Evolutionary conservation across 1,140 invertebrate genomes (phyloP).

Genomic region (Trigoniulus corallinus): DNA sequence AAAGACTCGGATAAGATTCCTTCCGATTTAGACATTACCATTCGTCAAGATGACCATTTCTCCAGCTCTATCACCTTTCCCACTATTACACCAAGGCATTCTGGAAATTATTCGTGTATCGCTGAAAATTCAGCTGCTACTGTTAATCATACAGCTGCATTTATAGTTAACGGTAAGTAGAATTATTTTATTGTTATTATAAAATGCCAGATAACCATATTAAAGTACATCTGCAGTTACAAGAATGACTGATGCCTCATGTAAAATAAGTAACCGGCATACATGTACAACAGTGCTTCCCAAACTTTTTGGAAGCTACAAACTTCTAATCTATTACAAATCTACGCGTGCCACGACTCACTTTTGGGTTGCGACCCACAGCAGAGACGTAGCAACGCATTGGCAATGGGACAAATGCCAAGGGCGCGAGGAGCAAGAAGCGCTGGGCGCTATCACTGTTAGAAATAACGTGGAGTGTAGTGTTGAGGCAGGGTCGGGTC

Average conservation of each 20-base stretch:
- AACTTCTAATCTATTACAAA: too few relatives aligned
- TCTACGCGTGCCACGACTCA: too few relatives aligned
- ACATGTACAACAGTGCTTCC: not conserved
- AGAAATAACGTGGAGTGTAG: too few relatives aligned
- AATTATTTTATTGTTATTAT: slow-evolving; percentile 25
- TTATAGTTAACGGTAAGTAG: slow-evolving; percentile 28
- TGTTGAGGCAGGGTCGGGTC: too few relatives aligned
- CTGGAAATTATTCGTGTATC: slow-evolving; percentile 22
- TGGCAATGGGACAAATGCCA: too few relatives aligned
- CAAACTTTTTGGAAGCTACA: not conserved
- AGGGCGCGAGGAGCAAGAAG: too few relatives aligned
- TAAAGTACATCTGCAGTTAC: not conserved
- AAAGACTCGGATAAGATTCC: slow-evolving; percentile 38
- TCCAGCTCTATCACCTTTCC: slow-evolving; percentile 24
- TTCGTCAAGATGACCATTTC: slow-evolving; percentile 45
- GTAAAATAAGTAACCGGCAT: not conserved
- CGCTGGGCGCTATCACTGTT: too few relatives aligned
- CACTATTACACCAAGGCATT: slow-evolving; percentile 12
- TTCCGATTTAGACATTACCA: slow-evolving; percentile 25
- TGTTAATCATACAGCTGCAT: slow-evolving; percentile 23
- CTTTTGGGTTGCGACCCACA: too few relatives aligned
- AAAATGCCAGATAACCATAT: not conserved
- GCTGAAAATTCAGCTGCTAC: slow-evolving; percentile 21
- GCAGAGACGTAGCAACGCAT: too few relatives aligned
- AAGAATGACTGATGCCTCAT: not conserved